Base-by-base conservation (phyloP, 2,888 invertebrate species). In the Meloe dianella region DNA sequence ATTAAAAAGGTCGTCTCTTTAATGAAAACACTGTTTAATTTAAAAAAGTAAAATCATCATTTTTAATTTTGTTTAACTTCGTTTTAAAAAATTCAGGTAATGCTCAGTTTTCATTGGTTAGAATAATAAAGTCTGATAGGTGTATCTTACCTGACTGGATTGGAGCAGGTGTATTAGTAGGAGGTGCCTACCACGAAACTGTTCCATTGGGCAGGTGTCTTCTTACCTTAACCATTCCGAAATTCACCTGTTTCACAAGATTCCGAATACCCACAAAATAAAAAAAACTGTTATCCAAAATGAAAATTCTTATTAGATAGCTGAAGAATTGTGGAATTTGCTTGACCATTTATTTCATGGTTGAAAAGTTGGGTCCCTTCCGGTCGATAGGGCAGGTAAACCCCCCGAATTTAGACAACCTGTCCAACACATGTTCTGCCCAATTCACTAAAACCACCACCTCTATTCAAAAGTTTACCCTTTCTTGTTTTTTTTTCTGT, bases 121-220 rank as follows among this genome's bases (percentile, higher is more conserved):
- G 10, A 7, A 1, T 17, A 14, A 20, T 14, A 29, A 61, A 29
- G 24, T 8, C 17, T 1, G 54, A 62, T 56, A 62, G 62, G 62
- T 62, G 56, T 29, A 32, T 61, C 35, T 56, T 35, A 62, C 56
- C 62, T 62, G 54, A 12, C 68, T 4, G 66, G 63, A 76, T 76
- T 76, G 76, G 76, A 63, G 35, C 75, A 76, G 75, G 75, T 74
- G 62, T 30, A 29, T 27, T 58, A 68, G 70, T 73, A 70, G 75
- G 75, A 72, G 75, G 74, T 56, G 72, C 73, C 65, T 61, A 67
- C 51, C 62, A 20, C 20, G 17, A 20, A 22, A 51, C 10, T 59
- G 60, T 65, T 66, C 51, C 12, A 72, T 70, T 71, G 70, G 69
- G 60, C 58, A 69, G 63, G 58, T 65, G 41, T 57, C 30, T 63